Percentiles rank a stretch among this genome's conserved stretches.
These are phyloP conservation scores for Hypsopygia costalis DNA, from an alignment of 2,888 invertebrate species.

Conservation along the genomic window DNA sequence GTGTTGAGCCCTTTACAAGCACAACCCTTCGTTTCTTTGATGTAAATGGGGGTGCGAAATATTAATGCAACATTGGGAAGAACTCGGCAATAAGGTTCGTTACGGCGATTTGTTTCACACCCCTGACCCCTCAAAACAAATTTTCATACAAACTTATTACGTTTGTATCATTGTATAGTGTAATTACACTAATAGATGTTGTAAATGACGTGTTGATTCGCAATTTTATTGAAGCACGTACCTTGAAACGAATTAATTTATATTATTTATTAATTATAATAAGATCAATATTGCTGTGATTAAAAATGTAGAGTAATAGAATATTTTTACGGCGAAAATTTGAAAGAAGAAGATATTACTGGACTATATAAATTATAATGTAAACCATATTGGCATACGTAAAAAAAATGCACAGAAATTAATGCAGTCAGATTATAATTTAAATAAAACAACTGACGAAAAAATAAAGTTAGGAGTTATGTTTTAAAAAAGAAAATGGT, in stretches of 20 bases:
- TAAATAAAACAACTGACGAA: too few species aligned
- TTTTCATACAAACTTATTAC: constrained; percentile 62
- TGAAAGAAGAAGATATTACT: too few species aligned
- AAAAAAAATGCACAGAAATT: too few species aligned
- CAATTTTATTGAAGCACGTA: constrained; percentile 40
- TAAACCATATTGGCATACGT: constrained; percentile 17
- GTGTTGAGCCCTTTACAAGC: constrained; percentile 67
- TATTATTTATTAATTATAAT: constrained; percentile 56
- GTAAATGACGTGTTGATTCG: constrained; percentile 42
- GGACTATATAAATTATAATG: constrained; percentile 8
- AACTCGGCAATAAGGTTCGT: constrained; percentile 69
- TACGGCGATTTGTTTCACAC: constrained; percentile 67
- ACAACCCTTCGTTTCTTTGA: constrained; percentile 76
- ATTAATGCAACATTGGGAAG: constrained; percentile 65
- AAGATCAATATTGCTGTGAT: constrained; percentile 65
- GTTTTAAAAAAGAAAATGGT: constrained; percentile 23
- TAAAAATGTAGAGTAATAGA: constrained; percentile 52
- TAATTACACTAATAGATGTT: constrained; percentile 55
- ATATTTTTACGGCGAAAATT: constrained; percentile 43
- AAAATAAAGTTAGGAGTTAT: too few species aligned
- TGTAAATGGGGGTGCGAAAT: constrained; percentile 73
- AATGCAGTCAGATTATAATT: too few species aligned
- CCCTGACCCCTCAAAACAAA: constrained; percentile 50
- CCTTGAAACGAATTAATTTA: constrained; percentile 61
- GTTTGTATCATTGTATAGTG: constrained; percentile 67